Conservation (phyloP, 2,888 invertebrate genomes). For the Acronicta psi region DNA sequence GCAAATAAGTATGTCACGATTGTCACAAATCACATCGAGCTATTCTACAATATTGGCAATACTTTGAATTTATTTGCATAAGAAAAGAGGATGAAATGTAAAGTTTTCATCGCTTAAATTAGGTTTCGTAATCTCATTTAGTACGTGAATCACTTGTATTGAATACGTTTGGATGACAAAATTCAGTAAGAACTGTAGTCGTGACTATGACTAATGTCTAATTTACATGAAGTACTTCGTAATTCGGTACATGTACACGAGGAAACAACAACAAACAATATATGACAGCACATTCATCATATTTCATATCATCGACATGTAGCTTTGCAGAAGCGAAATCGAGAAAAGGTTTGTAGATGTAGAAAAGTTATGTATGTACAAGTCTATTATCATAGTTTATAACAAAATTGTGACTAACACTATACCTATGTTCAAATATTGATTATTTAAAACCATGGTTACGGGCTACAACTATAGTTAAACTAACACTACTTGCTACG, state of each 20-base stretch:
- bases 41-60: conserved; percentile 25
- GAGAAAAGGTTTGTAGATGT: no score
- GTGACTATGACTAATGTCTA: conserved; percentile 20
- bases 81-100: conserved; percentile 23
- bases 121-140: conserved; percentile 48
- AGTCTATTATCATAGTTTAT: no score
- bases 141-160: conserved; percentile 38
- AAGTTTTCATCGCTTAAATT: conserved; percentile 40
- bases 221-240: conserved; percentile 10
- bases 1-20: conserved; percentile 39
- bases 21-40: conserved; percentile 8
- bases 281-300: no score
- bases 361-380: no score
- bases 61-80: conserved; percentile 33
- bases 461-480: no score
- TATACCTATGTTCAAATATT: no score
- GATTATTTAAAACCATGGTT: no score
- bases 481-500: no score
- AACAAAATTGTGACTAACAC: no score
- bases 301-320: no score
- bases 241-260: conserved; percentile 4
- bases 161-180: conserved; percentile 6
- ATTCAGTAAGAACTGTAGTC: conserved; percentile 25
- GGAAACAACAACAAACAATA: conserved; percentile 9
- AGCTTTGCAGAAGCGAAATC: no score